Base-by-base conservation (phyloP, 2,113 vertebrate genomes). In the Shinisaurus crocodilurus region DNA sequence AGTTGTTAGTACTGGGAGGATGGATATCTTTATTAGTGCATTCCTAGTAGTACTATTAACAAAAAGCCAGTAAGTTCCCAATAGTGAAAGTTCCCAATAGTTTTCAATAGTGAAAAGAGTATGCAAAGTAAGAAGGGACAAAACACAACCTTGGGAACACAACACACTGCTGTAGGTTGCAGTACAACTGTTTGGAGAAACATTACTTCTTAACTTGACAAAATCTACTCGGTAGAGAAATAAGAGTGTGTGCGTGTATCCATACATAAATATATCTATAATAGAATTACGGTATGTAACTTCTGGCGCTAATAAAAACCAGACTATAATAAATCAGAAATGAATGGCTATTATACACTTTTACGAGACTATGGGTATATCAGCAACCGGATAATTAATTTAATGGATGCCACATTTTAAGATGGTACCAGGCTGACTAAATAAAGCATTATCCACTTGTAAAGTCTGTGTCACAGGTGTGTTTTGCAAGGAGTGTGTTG, bases 381-480 rank as follows among this genome's bases (percentile, higher is more conserved):
- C 3, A 74, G 93, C 92, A 94, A 91, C 85, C 90, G 92, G 23
- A 5, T 32, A 15, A 40, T 40, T n/a, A 34, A 95, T 95, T 93
- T 93, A 91, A 93, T 90, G 90, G 70, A n/a, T 95, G 93, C 60
- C 63, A 93, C 86, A 72, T 23, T 94, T 92, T 92, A 93, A 93
- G 20, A 90, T 91, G 92, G 20, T 76, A 77, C 67, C 72, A 95
- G 94, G 93, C 70, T 93, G 87, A 93, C 94, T 94, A 89, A 50
- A 92, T 76, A 54, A 74, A 54, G 25, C 15, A 48, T 54, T 86
- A 27, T 54, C 32, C 18, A 74, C 45, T 54, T 86, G 5, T 54
- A 74, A 86, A 54, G 20, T 74, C 48, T 48, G 25, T n/a, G 50
- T 48, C 12, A 25, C 20, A 45, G 6, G 8, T 5, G 29, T 23